phyloP scores from a whole-genome alignment of 1,140 invertebrate genomes.

The Drusus annulatus region DNA sequence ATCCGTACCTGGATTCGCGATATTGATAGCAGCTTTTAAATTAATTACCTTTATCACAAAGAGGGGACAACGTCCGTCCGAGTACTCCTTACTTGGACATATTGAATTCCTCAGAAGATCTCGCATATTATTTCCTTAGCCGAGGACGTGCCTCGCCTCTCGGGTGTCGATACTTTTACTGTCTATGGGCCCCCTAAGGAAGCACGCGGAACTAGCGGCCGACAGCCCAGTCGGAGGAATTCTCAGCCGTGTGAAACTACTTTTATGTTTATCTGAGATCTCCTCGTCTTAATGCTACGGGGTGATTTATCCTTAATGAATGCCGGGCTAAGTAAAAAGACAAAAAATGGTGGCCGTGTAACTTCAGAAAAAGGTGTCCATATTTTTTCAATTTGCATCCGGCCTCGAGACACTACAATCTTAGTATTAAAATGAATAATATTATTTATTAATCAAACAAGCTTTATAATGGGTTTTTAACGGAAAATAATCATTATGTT shows the following conservation, averaged over 20 bases:
- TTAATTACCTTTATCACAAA: constrained; percentile 18
- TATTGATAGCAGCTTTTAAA: neutral
- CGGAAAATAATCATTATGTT: too few species aligned
- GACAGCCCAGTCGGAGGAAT: neutral
- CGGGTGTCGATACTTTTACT: constrained; percentile 33
- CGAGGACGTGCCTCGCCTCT: constrained; percentile 11
- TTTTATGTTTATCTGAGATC: neutral
- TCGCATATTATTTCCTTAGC: constrained; percentile 21
- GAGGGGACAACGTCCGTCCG: neutral
- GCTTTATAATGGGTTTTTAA: too few species aligned
- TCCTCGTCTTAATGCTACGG: neutral
- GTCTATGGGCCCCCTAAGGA: neutral
- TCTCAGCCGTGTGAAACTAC: neutral
- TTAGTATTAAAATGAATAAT: too few species aligned
- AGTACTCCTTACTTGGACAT: constrained; percentile 26
- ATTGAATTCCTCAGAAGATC: constrained; percentile 17
- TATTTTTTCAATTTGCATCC: too few species aligned
- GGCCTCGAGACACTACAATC: too few species aligned
- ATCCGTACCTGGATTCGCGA: too few species aligned
- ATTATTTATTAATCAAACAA: too few species aligned
- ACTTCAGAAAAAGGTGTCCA: too few species aligned
- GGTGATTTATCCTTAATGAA: constrained; percentile 7
- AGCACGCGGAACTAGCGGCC: neutral
- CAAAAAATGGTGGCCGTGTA: too few species aligned
- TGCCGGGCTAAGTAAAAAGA: neutral